Evolutionary conservation across 2,888 invertebrate species (phyloP).

Genomic region (Platycheirus albimanus): DNA sequence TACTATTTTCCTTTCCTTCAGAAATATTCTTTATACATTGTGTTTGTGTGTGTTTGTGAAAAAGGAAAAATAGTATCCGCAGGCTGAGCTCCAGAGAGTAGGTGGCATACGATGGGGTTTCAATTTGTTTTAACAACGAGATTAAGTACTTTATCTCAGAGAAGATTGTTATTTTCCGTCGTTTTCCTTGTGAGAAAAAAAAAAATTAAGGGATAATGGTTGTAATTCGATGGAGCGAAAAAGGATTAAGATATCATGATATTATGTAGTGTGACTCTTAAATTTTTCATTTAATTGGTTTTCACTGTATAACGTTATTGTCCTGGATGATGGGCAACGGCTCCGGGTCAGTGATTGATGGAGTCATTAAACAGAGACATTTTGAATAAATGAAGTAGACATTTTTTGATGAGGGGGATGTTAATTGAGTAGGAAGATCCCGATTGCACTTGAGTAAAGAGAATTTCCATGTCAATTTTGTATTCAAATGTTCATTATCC

Average conservation of each 20-base stretch:
- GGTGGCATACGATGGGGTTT: constrained; percentile 43
- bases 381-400: constrained; percentile 36
- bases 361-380: constrained; percentile 58
- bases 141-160: constrained; percentile 62
- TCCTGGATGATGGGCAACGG: background rate
- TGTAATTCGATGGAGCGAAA: constrained; percentile 64
- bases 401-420: background rate
- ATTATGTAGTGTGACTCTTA: constrained; percentile 1
- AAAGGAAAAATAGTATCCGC: constrained; percentile 15
- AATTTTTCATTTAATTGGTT: constrained; percentile 53
- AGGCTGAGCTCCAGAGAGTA: constrained; percentile 3
- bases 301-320: constrained; percentile 26
- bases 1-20: background rate
- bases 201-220: constrained; percentile 68
- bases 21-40: background rate
- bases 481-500: no score
- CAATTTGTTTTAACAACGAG: constrained; percentile 73
- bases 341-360: constrained; percentile 33
- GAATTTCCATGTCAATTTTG: background rate
- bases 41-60: constrained; percentile 19
- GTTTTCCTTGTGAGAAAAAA: background rate
- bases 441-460: constrained; percentile 9
- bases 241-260: constrained; percentile 44
- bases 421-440: constrained; percentile 3
- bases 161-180: constrained; percentile 51